Evolutionary conservation across 1,140 invertebrate genomes (phyloP).

Genomic region (Subanguina moxae): DNA sequence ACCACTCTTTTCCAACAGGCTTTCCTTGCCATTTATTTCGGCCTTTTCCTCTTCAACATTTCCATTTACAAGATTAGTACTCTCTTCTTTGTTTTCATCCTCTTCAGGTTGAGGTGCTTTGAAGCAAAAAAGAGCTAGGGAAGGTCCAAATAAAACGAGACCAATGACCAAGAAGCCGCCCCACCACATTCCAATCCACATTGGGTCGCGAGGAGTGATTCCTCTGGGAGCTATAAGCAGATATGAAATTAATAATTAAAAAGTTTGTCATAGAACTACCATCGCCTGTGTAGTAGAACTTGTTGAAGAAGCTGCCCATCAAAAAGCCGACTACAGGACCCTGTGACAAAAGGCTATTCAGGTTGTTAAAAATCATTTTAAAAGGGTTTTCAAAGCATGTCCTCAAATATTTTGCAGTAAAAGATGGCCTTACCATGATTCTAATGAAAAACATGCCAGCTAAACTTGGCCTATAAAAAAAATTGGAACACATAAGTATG

Average conservation of each 20-base stretch:
- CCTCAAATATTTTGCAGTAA: too few species aligned
- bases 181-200: constrained; percentile 55
- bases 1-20: constrained; percentile 11
- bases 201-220: constrained; percentile 46
- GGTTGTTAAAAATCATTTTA: too few species aligned
- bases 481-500: background rate
- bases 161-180: constrained; percentile 51
- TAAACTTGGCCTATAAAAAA: constrained; percentile 26
- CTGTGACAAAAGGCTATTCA: too few species aligned
- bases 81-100: background rate
- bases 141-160: constrained; percentile 36
- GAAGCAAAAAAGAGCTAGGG: constrained; percentile 50
- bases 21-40: constrained; percentile 6
- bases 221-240: constrained; percentile 31
- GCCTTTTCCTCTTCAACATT: constrained; percentile 17
- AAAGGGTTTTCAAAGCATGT: too few species aligned
- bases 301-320: constrained; percentile 53
- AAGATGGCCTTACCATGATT: constrained; percentile 32
- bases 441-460: constrained; percentile 57
- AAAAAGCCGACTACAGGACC: constrained; percentile 56
- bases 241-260: background rate
- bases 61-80: constrained; percentile 8
- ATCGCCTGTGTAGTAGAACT: constrained; percentile 50
- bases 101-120: constrained; percentile 35
- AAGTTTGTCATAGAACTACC: constrained; percentile 24